Conservation (phyloP, 2,797 vertebrate genomes). For the Poecilia velifera region DNA sequence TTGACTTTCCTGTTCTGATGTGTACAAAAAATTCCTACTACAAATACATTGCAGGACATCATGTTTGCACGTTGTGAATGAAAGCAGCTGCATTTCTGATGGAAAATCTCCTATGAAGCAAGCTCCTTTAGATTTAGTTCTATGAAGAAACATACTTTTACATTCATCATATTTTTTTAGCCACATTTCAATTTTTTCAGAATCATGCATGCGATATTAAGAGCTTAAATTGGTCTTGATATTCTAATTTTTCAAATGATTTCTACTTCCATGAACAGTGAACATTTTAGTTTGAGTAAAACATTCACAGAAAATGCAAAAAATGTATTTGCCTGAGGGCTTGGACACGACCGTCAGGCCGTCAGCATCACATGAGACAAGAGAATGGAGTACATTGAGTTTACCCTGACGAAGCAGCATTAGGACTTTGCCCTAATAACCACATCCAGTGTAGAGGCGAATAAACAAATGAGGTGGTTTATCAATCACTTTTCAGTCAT, state of each 20-base stretch:
- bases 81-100: not conserved
- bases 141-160: not conserved
- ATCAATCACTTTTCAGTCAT: not conserved
- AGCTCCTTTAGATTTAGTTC: not conserved
- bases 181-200: not conserved
- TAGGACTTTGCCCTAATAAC: not conserved
- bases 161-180: not conserved
- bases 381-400: not conserved
- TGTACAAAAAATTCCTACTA: not conserved
- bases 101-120: not conserved
- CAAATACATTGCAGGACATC: not conserved
- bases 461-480: not conserved
- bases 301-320: not conserved
- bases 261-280: not conserved
- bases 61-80: not conserved
- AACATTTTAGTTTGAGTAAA: not conserved
- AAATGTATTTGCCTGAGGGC: not conserved
- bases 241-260: not conserved
- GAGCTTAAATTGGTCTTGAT: not conserved
- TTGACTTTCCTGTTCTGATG: conserved; percentile 4
- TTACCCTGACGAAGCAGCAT: not conserved
- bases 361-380: not conserved
- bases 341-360: not conserved
- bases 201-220: not conserved
- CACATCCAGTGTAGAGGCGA: not conserved